Conservation (phyloP, 2,113 vertebrate species). For the Coptodon bakossiorum region DNA sequence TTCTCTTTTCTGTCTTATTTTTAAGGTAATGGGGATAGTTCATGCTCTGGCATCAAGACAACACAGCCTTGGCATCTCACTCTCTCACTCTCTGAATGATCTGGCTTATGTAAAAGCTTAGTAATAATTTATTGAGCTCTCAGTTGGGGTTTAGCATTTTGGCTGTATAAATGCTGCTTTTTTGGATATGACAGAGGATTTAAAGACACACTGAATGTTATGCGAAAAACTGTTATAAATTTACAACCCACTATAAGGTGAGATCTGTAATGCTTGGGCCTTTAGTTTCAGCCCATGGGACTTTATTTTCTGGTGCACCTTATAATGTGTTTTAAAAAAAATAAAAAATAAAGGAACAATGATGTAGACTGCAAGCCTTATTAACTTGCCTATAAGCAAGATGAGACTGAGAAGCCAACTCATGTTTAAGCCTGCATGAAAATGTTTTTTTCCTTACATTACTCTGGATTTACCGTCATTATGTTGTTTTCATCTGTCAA, state of each 20-base stretch:
- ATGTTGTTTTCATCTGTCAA: background rate
- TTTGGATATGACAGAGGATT: background rate
- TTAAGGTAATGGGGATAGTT: background rate
- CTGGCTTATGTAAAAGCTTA: background rate
- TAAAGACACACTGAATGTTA: background rate
- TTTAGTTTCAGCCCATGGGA: background rate
- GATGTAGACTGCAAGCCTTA: background rate
- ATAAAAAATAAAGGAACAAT: background rate
- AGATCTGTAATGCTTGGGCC: background rate
- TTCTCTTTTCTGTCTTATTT: background rate
- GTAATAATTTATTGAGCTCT: conserved; percentile 24
- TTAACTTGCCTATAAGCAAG: background rate
- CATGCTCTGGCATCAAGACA: background rate
- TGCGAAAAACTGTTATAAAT: background rate
- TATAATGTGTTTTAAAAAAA: too few relatives aligned
- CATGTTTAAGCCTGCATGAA: background rate
- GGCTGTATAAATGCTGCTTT: background rate
- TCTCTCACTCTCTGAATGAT: background rate
- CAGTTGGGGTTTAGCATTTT: background rate
- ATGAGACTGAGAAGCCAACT: background rate
- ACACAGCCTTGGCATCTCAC: background rate
- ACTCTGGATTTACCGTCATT: background rate
- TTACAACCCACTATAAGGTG: background rate
- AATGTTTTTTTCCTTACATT: background rate
- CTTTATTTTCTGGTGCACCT: too few relatives aligned